Percentiles rank a stretch among this genome's conserved stretches.
Conservation (phyloP, 2,888 invertebrate species). For the Ecliptopera silaceata region DNA sequence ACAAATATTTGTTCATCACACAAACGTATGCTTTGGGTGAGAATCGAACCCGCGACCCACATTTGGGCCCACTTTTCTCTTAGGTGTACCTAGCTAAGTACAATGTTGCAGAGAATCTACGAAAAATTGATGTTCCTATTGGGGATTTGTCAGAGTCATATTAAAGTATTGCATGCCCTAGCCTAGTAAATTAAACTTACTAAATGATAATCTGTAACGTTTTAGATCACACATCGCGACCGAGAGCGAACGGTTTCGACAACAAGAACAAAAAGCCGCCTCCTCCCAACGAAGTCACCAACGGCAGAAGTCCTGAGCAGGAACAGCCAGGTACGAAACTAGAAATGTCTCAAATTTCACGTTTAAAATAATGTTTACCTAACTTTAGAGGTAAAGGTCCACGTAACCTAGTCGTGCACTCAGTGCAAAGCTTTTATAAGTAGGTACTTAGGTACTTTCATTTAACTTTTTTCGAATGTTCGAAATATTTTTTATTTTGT, state of each 20-base stretch:
- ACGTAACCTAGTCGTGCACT: background rate
- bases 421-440: background rate
- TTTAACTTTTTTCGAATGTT: too few species aligned
- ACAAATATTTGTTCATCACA: too few species aligned
- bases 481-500: conserved; percentile 2
- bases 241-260: conserved; percentile 66
- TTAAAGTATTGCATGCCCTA: too few species aligned
- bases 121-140: too few species aligned
- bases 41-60: too few species aligned
- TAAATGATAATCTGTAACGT: conserved; percentile 3
- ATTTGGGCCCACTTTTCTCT: too few species aligned
- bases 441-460: too few species aligned
- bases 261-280: conserved; percentile 61
- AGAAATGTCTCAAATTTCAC: background rate
- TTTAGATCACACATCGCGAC: conserved; percentile 63
- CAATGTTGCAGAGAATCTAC: too few species aligned
- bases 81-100: too few species aligned
- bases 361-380: background rate
- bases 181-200: background rate
- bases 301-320: conserved; percentile 55
- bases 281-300: conserved; percentile 50
- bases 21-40: too few species aligned
- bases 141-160: too few species aligned
- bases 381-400: background rate
- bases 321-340: conserved; percentile 58